These are phyloP conservation scores for Amphimallon solstitiale DNA, from an alignment of 2,888 invertebrate species.

Conservation along the genomic window DNA sequence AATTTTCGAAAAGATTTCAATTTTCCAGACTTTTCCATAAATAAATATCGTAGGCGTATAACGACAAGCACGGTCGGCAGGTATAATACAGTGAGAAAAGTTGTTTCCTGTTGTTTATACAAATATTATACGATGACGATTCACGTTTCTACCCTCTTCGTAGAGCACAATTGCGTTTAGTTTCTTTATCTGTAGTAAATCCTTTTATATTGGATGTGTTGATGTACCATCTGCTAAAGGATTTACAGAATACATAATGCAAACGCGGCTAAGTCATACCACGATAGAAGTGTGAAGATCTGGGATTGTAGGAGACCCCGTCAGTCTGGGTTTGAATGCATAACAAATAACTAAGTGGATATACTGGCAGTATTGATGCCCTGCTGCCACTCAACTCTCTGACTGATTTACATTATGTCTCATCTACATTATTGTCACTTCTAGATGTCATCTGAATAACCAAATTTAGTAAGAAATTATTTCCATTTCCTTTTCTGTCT, in stretches of 20 bases:
- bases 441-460: conserved; percentile 42
- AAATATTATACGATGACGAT: conserved; percentile 16
- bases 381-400: conserved; percentile 54
- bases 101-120: conserved; percentile 9
- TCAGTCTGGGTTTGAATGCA: conserved; percentile 60
- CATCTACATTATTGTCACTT: conserved; percentile 51
- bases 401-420: conserved; percentile 53
- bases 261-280: conserved; percentile 57
- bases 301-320: conserved; percentile 54
- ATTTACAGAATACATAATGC: conserved; percentile 61
- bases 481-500: conserved; percentile 19
- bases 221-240: conserved; percentile 57
- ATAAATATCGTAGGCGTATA: too few species aligned
- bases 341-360: conserved; percentile 62
- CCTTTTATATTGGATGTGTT: conserved; percentile 49
- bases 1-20: too few species aligned
- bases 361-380: conserved; percentile 56
- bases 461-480: conserved; percentile 38
- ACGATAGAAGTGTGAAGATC: conserved; percentile 50
- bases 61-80: neutral
- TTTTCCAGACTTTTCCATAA: too few species aligned
- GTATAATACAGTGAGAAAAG: neutral
- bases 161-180: conserved; percentile 41
- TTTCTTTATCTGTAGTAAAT: conserved; percentile 46
- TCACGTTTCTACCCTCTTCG: neutral